Conservation (phyloP, 2,888 invertebrate genomes). For the Deladenus siricidicola region DNA sequence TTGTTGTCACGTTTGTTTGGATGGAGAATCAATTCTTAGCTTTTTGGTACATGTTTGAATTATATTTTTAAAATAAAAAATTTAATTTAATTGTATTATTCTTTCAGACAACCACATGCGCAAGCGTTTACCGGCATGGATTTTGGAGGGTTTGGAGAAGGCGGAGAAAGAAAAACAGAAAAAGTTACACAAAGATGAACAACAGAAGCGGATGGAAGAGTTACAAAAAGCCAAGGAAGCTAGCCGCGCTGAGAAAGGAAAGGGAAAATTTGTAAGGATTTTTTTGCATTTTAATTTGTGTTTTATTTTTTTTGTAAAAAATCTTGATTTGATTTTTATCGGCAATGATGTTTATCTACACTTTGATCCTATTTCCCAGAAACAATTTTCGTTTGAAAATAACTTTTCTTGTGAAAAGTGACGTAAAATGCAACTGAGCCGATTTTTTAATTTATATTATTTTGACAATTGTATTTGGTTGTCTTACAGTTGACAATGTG, state of each 20-base stretch:
- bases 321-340: too few relatives aligned
- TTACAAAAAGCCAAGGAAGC: constrained; percentile 23
- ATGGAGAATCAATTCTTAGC: too few relatives aligned
- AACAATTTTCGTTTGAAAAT: constrained; percentile 2
- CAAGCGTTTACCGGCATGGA: constrained; percentile 79
- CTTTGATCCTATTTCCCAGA: background rate
- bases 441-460: background rate
- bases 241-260: constrained; percentile 32
- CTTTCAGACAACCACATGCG: constrained; percentile 22
- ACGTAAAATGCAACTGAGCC: background rate
- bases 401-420: too few relatives aligned
- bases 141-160: constrained; percentile 89
- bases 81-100: background rate
- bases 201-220: constrained; percentile 25
- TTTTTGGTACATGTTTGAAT: too few relatives aligned
- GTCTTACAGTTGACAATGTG: background rate
- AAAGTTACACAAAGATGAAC: constrained; percentile 65
- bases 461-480: too few relatives aligned
- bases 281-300: too few relatives aligned
- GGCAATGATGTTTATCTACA: background rate
- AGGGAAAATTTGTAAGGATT: constrained; percentile 42
- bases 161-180: constrained; percentile 88
- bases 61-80: too few relatives aligned
- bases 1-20: too few relatives aligned
- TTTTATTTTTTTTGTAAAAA: too few relatives aligned